phyloP scores from a whole-genome alignment of 2,797 vertebrate genomes.

The Pteronotus mesoamericanus region DNA sequence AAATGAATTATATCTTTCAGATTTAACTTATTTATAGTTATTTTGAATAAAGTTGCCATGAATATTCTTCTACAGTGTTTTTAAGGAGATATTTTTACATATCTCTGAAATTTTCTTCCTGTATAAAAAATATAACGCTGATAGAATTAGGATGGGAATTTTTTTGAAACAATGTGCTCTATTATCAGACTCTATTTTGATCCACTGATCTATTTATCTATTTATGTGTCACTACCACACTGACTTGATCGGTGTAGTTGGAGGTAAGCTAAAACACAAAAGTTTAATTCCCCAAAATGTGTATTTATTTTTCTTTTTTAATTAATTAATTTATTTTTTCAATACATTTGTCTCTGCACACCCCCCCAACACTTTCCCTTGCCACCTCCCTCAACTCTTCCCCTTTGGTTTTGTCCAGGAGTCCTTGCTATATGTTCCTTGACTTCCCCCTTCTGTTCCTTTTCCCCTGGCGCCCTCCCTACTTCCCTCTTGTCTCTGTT shows the following conservation, averaged over 20 bases:
- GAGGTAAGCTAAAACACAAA: not conserved
- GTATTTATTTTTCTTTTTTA: not conserved
- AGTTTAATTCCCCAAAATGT: not conserved
- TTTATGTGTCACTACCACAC: not conserved
- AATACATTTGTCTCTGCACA: too few species aligned
- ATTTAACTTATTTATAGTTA: not conserved
- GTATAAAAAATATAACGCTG: not conserved
- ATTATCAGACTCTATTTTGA: not conserved
- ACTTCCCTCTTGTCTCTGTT: too few species aligned
- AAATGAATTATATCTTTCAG: not conserved
- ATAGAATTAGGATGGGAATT: not conserved
- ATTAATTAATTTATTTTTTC: too few species aligned
- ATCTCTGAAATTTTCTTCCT: not conserved
- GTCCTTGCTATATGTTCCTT: too few species aligned
- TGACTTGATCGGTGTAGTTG: not conserved
- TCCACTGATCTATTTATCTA: not conserved
- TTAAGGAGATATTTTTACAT: not conserved
- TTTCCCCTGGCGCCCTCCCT: too few species aligned
- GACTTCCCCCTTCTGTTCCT: too few species aligned
- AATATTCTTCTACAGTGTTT: not conserved
- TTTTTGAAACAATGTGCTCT: not conserved
- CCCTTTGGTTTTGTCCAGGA: too few species aligned
- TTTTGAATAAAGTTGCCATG: not conserved
- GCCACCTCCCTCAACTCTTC: too few species aligned
- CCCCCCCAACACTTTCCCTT: too few species aligned